Evolutionary conservation across 2,113 vertebrate species (phyloP), one percentile per base, ranked within the genome.

Genomic region (Salvelinus sp.): DNA sequence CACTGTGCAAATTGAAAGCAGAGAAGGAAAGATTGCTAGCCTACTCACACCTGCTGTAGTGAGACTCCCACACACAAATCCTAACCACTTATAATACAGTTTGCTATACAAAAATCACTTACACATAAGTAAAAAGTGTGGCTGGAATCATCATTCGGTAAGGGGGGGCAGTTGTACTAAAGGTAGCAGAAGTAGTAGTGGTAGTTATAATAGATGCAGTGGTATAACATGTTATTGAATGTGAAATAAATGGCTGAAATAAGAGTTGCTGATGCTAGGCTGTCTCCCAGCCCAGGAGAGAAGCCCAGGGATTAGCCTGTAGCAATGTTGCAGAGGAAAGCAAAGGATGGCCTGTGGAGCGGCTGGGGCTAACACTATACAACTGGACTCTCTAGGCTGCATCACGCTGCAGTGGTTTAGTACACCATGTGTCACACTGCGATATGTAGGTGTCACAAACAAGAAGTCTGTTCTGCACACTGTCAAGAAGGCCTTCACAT

Each of bases 221-320:
- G 47, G 67, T 67, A 74, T 60, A 73, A 78, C 62, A 79, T 88
- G 77, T 69, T 81, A 83, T 72, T 76, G 77, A 80, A 79, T 80
- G 86, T 79, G 89, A 88, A 89, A 30, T 30, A 88, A 89, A 30
- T 54, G 63, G 44, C 73, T 67, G 63, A 54, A 54, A 75, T 76
- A 66, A 79, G 85, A 77, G 82, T 88, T 88, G 86, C 87, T 88
- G 80, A 84, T 87, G 87, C 79, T 86, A 84, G 82, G 74, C 79
- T 83, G 87, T 81, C 79, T 87, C 66, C 83, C 86, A 79, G 83
- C 81, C 79, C 79, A 77, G 82, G 69, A 83, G 85, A 90, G 85
- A 90, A 80, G 84, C 86, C 80, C 71, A 80, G 73, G 87, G 88
- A 86, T 90, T 86, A 90, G 88, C 91, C 87, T 82, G 80, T 79